phyloP scores from a whole-genome alignment of 1,140 invertebrate genomes.

The Anastrepha ludens region DNA sequence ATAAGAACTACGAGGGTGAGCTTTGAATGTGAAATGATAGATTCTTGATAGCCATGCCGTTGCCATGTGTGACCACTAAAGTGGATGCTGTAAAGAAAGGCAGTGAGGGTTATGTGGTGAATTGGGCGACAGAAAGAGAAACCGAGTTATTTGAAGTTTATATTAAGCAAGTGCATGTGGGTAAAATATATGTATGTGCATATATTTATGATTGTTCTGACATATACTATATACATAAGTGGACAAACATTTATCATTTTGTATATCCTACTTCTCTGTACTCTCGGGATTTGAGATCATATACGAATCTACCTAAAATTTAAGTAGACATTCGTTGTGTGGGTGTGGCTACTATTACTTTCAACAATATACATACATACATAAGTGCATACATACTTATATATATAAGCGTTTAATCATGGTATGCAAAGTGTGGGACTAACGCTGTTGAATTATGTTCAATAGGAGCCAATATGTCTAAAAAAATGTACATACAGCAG shows the following conservation, averaged over 20 bases:
- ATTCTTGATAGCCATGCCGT: slow-evolving; percentile 49
- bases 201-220: not conserved
- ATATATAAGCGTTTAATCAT: not conserved
- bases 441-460: too few species aligned
- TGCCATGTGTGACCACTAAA: slow-evolving; percentile 50
- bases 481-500: too few species aligned
- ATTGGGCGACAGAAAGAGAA: slow-evolving; percentile 20
- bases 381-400: not conserved
- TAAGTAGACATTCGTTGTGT: not conserved
- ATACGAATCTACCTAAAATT: slow-evolving; percentile 15
- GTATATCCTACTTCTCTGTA: not conserved
- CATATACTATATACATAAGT: not conserved
- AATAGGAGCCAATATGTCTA: too few species aligned
- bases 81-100: slow-evolving; percentile 21
- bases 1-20: slow-evolving; percentile 36
- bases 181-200: not conserved
- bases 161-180: slow-evolving; percentile 17
- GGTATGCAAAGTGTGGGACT: too few species aligned
- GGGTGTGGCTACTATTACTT: slow-evolving; percentile 15
- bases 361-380: not conserved
- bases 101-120: slow-evolving; percentile 12
- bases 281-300: slow-evolving; percentile 4
- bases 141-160: slow-evolving; percentile 47
- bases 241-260: not conserved
- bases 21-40: slow-evolving; percentile 22